These are phyloP conservation scores for Listrodromus nycthemerus DNA, from an alignment of 2,888 invertebrate species.

Conservation along the genomic window DNA sequence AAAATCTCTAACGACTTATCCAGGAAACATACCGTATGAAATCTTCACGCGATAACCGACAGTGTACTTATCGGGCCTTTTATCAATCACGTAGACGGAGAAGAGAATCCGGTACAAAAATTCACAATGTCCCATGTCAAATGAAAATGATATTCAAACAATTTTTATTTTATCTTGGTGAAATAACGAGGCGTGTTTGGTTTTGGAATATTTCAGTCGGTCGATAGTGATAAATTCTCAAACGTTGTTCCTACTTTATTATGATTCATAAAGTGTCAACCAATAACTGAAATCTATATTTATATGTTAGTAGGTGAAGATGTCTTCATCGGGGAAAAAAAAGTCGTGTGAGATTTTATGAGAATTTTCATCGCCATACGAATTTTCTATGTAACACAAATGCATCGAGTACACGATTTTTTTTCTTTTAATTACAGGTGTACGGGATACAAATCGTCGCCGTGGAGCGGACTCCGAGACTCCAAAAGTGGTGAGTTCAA, in stretches of 20 bases:
- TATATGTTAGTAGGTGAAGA: too few species aligned
- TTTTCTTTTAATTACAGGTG: not conserved
- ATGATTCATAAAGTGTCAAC: too few species aligned
- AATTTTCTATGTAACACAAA: not conserved
- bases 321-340: too few species aligned
- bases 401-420: not conserved
- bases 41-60: conserved; percentile 7
- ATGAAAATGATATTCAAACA: not conserved
- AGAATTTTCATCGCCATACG: not conserved
- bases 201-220: too few species aligned
- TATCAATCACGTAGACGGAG: not conserved
- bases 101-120: not conserved
- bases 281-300: too few species aligned
- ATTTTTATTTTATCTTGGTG: too few species aligned
- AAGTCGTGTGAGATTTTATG: too few species aligned
- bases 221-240: too few species aligned
- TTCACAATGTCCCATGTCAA: not conserved
- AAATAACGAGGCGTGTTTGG: too few species aligned
- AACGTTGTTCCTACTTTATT: too few species aligned
- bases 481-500: not conserved
- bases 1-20: not conserved
- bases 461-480: not conserved
- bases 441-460: not conserved
- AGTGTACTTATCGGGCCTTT: not conserved
- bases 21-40: not conserved